phyloP scores from a whole-genome alignment of 1,140 invertebrate species.

The Drosophila paulistorum region DNA sequence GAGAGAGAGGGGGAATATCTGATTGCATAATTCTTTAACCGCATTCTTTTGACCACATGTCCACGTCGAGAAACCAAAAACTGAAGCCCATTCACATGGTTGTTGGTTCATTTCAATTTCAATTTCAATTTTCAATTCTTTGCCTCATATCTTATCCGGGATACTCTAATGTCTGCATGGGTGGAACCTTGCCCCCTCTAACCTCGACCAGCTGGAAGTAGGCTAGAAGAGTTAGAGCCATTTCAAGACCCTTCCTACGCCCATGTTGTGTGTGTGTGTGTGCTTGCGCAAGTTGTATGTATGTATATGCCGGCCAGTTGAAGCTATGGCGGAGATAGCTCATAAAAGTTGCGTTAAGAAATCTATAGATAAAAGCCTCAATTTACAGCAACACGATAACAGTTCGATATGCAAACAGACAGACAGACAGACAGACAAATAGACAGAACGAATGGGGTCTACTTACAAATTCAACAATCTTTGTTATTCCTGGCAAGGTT shows the following conservation, averaged over 20 bases:
- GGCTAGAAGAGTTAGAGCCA: no score
- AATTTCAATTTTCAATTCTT: not conserved
- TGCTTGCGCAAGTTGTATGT: constrained; percentile 6
- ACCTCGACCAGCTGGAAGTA: no score
- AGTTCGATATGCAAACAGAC: not conserved
- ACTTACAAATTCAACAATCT: constrained; percentile 86
- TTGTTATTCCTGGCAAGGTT: constrained; percentile 86
- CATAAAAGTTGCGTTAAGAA: constrained; percentile 33
- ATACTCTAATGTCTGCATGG: not conserved
- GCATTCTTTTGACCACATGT: constrained; percentile 48
- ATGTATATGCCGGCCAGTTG: not conserved
- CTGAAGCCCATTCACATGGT: constrained; percentile 27
- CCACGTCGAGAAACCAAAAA: not conserved
- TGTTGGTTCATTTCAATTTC: constrained; percentile 6
- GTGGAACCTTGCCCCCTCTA: no score
- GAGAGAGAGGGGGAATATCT: not conserved
- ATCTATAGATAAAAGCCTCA: constrained; percentile 43
- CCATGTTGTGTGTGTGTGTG: not conserved
- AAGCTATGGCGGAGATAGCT: constrained; percentile 8
- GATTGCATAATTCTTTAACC: constrained; percentile 24
- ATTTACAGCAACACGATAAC: constrained; percentile 16
- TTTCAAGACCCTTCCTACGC: no score
- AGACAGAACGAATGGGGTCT: not conserved
- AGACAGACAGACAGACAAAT: not conserved
- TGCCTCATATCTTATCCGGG: constrained; percentile 61